A percentile compares a stretch with the other conserved stretches of the same genome.
phyloP scores from a whole-genome alignment of 2,888 invertebrate species.

The Gisinianus flammeolus region DNA sequence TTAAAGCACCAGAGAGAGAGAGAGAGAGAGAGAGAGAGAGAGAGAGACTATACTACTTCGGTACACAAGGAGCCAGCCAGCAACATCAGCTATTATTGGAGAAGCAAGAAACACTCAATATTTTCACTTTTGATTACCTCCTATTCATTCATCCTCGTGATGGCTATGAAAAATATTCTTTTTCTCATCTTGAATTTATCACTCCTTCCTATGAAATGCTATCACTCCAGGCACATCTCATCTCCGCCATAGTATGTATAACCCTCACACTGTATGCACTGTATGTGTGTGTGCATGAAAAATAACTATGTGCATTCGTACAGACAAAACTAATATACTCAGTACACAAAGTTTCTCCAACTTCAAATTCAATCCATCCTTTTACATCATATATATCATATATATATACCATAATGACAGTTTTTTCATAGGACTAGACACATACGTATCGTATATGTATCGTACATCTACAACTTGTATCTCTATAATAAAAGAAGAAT shows the following conservation, averaged over 20 bases:
- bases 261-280: neutral
- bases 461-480: too few relatives aligned
- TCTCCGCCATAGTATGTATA: slow-evolving; percentile 19
- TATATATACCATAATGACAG: neutral
- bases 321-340: too few relatives aligned
- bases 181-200: slow-evolving; percentile 46
- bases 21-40: slow-evolving; percentile 6
- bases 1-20: neutral
- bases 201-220: slow-evolving; percentile 43
- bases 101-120: slow-evolving; percentile 54
- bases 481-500: too few relatives aligned
- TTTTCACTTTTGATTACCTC: slow-evolving; percentile 56
- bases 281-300: neutral
- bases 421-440: neutral
- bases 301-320: neutral
- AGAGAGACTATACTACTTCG: neutral
- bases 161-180: slow-evolving; percentile 46
- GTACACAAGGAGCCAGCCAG: neutral
- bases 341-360: neutral
- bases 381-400: neutral
- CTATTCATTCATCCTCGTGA: slow-evolving; percentile 49
- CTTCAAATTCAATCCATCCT: neutral
- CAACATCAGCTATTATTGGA: slow-evolving; percentile 50
- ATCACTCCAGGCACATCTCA: slow-evolving; percentile 43
- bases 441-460: neutral